Evolutionary conservation across 2,113 vertebrate genomes (phyloP), one percentile per base, ranked within the genome.

Genomic region (Acanthisitta chloris): DNA sequence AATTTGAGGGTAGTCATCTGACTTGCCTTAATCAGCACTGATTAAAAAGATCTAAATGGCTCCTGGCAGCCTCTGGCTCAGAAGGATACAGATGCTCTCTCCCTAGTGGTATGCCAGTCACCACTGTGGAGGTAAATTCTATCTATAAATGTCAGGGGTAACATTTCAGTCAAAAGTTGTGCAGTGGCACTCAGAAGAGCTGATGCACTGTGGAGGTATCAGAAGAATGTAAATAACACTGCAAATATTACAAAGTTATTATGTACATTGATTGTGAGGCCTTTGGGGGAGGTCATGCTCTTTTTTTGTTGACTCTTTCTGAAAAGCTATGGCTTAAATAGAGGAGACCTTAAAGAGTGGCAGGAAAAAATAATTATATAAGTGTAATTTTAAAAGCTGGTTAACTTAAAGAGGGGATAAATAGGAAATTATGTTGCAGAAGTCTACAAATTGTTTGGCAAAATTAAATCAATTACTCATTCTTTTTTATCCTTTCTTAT

Each of bases 21-120:
- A 93, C 81, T 93, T 88, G 74, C 81, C 59, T 95, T 97, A 90
- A 93, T 90, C 93, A 94, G 81, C 71, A 36, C 94, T 90, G 87
- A 94, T 97, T 96, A 93, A 90, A 96, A 97, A 95, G 82, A 93
- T 90, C 79, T 90, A 70, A 96, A 94, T 86, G 82, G 85, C 71
- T 93, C 29, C 64, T 90, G 90, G 93, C 93, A 93, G 76, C 51
- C 67, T 19, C 79, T 71, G 82, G 67, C 74, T 94, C 49, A 65
- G 81, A 33, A 73, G 85, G 85, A 83, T 86, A 65, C 76, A 86
- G 94, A 81, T 91, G 88, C 78, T 66, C 59, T 94, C 66, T 96
- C 92, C 92, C 67, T 70, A 8, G 88, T 64, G 74, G 51, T 88
- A 23, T 74, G 81, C 58, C 46, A 93, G 93, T 87, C 87, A 86